Base-by-base conservation (phyloP, 2,888 invertebrate species). In the Stenodema calcarata region DNA sequence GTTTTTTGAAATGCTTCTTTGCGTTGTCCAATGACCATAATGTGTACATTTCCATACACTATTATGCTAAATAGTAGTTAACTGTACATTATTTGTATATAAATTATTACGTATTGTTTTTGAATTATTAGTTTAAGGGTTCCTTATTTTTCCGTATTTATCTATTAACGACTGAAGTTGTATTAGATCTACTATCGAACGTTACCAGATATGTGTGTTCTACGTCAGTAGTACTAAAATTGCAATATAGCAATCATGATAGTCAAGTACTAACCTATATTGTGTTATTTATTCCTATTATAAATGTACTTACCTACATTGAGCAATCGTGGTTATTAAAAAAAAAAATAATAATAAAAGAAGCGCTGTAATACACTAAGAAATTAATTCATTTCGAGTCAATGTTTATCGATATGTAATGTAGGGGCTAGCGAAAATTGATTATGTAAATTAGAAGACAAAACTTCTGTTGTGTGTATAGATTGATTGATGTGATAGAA, bases 121-220 rank as follows among this genome's bases (percentile, higher is more conserved):
- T 41, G 69, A 69, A 47, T 80, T 80, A 41, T 35, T 82, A 82
- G 70, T 41, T 69, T 82, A 69, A 82, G 82, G 41, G 62, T 82
- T 70, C 30, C 82, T 82, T 27, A 23, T 82, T 41, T 82, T 82
- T 70, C n/a, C 70, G 62, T 82, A 27, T 41, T 82, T 47, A 82
- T 82, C 62, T 27, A 82, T 82, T 82, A 47, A 69, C 82, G 82
- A 82, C 82, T 82, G 82, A 82, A 80, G 80, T 80, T 82, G 82
- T 82, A 62, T 62, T 82, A 80, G 41, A 62, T 69, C 28, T 54
- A 62, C 70, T 82, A 82, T 84, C 84, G 75, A 84, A 84, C 84
- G 84, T 84, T 84, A 84, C 84, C 84, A 84, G 35, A 16, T 82
- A 42, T 84, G 84, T 84, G 84, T 84, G 84, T 84, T 75, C 76